Base-by-base conservation (phyloP, 1,140 invertebrate genomes). In the Drosophila biarmipes region DNA sequence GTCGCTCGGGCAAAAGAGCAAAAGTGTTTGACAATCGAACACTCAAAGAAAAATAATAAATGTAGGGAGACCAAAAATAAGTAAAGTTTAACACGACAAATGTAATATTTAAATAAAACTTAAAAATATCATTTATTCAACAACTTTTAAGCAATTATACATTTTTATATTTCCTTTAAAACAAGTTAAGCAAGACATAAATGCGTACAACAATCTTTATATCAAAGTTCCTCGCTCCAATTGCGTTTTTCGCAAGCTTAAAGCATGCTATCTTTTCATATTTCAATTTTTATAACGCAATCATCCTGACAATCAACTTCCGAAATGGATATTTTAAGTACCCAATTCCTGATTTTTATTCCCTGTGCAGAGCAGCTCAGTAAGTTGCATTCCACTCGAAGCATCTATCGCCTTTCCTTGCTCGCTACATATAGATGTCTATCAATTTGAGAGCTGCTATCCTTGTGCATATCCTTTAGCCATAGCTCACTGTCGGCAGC, bases 401-500 rank as follows among this genome's bases (percentile, higher is more conserved):
- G 43, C 68, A 53, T 53, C 68, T 64, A 69, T 61, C 48, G 55
- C 48, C 51, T 48, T 45, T 52, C 38, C 29, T 43, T 10, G 49
- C 27, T 34, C 27, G 31, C 51, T 67, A 67, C 49, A 59, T 74
- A 46, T 52, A 75, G 46, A 75, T 67, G 72, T 75, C 73, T 75
- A 75, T 75, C 73, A 75, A 67, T 75, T 66, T 74, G 72, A 74
- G 71, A 74, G 71, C 45, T 55, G 69, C 51, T 71, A 72, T 72
- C 72, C 72, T 64, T 74, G 59, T 43, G 71, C 51, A 74, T 74
- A 74, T 74, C 72, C 72, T 74, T 74, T 74, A 54, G 69, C 69
- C 62, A 64, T 64, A 64, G 63, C 63, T 69, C 49, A 69, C 66
- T 69, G 66, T 69, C 66, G 72, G 58, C 72, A 74, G 71, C 72